A percentile compares a stretch with the other conserved stretches of the same genome.
Evolutionary conservation across 2,888 invertebrate species (phyloP).

Genomic region (Micoletzkya japonica): DNA sequence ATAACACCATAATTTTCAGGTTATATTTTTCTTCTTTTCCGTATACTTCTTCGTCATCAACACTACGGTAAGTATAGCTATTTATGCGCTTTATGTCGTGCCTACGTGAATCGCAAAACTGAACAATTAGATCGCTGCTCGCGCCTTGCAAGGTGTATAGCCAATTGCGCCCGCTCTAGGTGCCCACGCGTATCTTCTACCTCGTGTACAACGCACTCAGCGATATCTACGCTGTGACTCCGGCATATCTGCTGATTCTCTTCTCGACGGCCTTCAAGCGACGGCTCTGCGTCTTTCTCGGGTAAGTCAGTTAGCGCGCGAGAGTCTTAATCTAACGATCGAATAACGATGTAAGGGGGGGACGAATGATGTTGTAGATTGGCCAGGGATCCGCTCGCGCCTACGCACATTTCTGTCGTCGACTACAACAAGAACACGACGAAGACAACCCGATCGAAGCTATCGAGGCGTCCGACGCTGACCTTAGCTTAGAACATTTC

Average conservation of each 20-base stretch:
- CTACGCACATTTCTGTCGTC: no score
- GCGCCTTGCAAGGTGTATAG: not conserved
- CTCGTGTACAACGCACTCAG: conserved; percentile 1
- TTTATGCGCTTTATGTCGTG: not conserved
- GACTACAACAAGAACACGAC: no score
- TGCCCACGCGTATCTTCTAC: conserved; percentile 17
- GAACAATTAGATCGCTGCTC: not conserved
- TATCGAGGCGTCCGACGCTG: no score
- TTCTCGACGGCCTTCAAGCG: conserved; percentile 23
- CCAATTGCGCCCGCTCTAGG: not conserved
- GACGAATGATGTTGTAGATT: no score
- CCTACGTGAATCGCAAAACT: not conserved
- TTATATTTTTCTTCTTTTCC: conserved; percentile 7
- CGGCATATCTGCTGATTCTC: conserved; percentile 13
- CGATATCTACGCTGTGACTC: conserved; percentile 14
- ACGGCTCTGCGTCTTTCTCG: conserved; percentile 8
- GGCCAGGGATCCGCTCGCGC: no score
- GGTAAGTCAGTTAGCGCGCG: no score
- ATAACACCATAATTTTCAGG: not conserved
- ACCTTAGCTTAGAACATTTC: no score
- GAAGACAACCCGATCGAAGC: no score
- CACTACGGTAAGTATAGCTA: conserved; percentile 2
- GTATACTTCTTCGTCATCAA: conserved; percentile 20
- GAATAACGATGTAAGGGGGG: no score
- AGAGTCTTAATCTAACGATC: no score